phyloP scores from a whole-genome alignment of 1,140 invertebrate genomes.

The Onthophagus taurus region DNA sequence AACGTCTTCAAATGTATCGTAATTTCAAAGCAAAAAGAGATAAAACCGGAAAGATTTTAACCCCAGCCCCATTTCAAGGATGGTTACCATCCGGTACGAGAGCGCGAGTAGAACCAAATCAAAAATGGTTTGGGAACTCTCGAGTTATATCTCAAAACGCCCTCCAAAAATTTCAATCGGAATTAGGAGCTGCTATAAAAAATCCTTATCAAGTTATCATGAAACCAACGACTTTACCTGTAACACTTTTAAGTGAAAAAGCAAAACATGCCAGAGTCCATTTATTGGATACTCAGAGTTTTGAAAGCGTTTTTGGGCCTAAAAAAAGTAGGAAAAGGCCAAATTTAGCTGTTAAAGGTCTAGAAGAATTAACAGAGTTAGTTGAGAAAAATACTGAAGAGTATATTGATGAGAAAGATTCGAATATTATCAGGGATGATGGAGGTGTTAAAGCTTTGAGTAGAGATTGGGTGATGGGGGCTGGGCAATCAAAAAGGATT shows the following conservation, averaged over 20 bases:
- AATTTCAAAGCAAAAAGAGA: conserved; percentile 93
- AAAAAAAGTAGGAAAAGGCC: conserved; percentile 89
- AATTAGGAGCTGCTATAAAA: conserved; percentile 85
- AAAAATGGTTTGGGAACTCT: conserved; percentile 96
- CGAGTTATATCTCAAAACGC: conserved; percentile 87
- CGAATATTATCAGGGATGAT: conserved; percentile 75
- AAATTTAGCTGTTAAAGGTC: conserved; percentile 64
- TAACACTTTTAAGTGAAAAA: conserved; percentile 90
- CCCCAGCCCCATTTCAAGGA: conserved; percentile 80
- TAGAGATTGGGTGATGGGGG: conserved; percentile 80
- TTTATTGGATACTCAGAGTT: conserved; percentile 91
- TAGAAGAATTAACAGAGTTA: conserved; percentile 59
- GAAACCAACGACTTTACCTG: conserved; percentile 90
- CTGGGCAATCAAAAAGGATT: conserved; percentile 93
- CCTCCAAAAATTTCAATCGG: conserved; percentile 94
- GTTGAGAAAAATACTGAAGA: conserved; percentile 60
- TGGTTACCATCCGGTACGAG: conserved; percentile 79
- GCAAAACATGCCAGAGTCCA: conserved; percentile 86
- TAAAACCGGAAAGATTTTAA: conserved; percentile 83
- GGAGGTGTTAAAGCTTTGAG: conserved; percentile 61
- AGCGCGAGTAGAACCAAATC: conserved; percentile 91
- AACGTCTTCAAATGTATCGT: conserved; percentile 94
- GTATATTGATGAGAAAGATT: conserved; percentile 74
- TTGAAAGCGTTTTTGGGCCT: conserved; percentile 88
- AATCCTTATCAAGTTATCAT: conserved; percentile 98